Base-by-base conservation (phyloP, 2,888 invertebrate species). In the Notocelia uddmanniana region DNA sequence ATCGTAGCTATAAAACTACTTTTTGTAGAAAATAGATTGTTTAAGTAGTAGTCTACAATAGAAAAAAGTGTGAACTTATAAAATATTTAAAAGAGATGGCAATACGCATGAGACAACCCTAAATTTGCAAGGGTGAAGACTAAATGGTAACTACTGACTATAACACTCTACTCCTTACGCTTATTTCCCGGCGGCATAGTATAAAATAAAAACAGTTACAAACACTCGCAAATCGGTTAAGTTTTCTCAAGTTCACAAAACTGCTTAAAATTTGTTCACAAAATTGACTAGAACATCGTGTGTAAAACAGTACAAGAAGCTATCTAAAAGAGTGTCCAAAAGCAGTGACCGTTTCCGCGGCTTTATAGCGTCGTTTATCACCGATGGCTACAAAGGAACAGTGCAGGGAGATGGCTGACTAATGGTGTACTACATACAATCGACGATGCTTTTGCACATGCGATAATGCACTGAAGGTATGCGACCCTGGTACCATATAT, bases 321-420 rank as follows among this genome's bases (percentile, higher is more conserved):
- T 34, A 62, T 63, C 63, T 63, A 37, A 34, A 21, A 11, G 71
- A 75, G 74, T 77, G 76, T 76, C 71, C 73, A 69, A 80, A 82
- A 81, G 68, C 76, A 79, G 78, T 83, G 82, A 84, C 85, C 84
- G 84, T 87, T 87, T 83, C 83, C 78, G 78, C 75, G 75, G 73
- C 77, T 77, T 84, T 83, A 85, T 84, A 82, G 78, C 78, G 78
- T 83, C 86, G 81, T 87, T 88, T 88, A 82, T 86, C 86, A 76
- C 74, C 80, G 76, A 74, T 76, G 77, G 76, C 81, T 77, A 87
- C 87, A 89, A 89, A 88, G 83, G 83, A 83, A 85, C 81, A 78
- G 76, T 79, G 81, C 79, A 79, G 72, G 69, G 77, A 81, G 81
- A 81, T 83, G 80, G 78, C 74, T 78, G 81, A 83, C 86, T 89